phyloP scores from a whole-genome alignment of 2,888 invertebrate species.

The Napeogenes inachia region DNA sequence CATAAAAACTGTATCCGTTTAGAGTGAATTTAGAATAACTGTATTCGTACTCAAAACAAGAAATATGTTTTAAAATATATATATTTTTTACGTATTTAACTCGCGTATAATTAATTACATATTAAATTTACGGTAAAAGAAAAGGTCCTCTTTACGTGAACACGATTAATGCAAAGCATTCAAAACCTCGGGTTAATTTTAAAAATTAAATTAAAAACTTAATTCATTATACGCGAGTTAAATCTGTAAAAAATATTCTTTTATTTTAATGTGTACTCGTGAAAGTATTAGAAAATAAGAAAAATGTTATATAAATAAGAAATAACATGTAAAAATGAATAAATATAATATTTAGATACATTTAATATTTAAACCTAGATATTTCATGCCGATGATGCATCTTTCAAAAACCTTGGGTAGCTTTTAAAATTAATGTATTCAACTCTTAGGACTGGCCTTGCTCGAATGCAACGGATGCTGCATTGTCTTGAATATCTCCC shows the following conservation, averaged over 20 bases:
- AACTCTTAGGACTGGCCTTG: constrained; percentile 15
- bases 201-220: too few species aligned
- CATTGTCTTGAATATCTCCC: constrained; percentile 13
- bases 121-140: too few species aligned
- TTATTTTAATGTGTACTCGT: too few species aligned
- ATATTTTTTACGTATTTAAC: not conserved
- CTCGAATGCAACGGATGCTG: constrained; percentile 9
- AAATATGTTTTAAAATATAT: not conserved
- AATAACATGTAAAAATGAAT: not conserved
- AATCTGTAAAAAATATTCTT: too few species aligned
- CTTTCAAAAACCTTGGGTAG: constrained; percentile 8
- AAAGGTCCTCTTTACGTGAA: too few species aligned
- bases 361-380: not conserved
- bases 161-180: too few species aligned
- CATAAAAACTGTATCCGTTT: not conserved
- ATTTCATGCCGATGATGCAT: not conserved
- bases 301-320: too few species aligned
- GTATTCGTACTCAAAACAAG: not conserved
- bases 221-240: too few species aligned
- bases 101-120: too few species aligned
- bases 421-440: constrained; percentile 14
- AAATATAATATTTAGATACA: not conserved
- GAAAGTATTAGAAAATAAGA: too few species aligned
- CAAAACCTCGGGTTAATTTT: too few species aligned
- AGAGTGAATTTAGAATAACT: not conserved